Evolutionary conservation across 2,888 invertebrate species (phyloP).

Genomic region (Sarcophaga carnaria): DNA sequence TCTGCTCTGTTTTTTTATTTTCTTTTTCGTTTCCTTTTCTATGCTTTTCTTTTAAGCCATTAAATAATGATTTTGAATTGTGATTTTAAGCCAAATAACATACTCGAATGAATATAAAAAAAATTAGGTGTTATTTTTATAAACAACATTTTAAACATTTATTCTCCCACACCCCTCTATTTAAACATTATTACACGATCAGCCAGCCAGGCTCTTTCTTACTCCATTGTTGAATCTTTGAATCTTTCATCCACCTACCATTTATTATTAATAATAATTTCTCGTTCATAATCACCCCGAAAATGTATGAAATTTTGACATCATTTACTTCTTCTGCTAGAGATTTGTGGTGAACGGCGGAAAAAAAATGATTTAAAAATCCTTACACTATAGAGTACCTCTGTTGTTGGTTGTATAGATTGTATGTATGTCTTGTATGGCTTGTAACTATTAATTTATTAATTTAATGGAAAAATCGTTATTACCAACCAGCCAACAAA

Average conservation of each 20-base stretch:
- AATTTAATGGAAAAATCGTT: constrained; percentile 80
- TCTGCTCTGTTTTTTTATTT: not conserved
- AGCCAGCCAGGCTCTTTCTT: not conserved
- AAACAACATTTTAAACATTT: constrained; percentile 17
- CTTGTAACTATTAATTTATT: constrained; percentile 77
- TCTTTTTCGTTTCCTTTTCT: no score
- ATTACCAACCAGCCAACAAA: constrained; percentile 71
- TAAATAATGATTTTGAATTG: constrained; percentile 24
- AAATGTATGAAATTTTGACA: constrained; percentile 60
- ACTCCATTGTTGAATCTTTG: not conserved
- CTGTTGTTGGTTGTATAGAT: not conserved
- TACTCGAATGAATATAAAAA: not conserved
- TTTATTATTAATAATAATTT: constrained; percentile 54
- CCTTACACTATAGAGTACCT: no score
- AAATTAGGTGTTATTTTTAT: constrained; percentile 45
- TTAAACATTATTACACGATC: not conserved
- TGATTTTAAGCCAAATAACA: constrained; percentile 1
- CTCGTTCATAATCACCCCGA: constrained; percentile 47
- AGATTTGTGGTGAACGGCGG: not conserved
- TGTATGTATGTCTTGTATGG: constrained; percentile 11
- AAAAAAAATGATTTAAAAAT: not conserved
- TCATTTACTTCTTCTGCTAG: constrained; percentile 40
- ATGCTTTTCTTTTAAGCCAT: not conserved
- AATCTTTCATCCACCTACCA: constrained; percentile 37
- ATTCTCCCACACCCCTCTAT: not conserved